A percentile compares a stretch with the other conserved stretches of the same genome.
phyloP scores from a whole-genome alignment of 2,797 vertebrate species.

The Bradypodion ventrale region DNA sequence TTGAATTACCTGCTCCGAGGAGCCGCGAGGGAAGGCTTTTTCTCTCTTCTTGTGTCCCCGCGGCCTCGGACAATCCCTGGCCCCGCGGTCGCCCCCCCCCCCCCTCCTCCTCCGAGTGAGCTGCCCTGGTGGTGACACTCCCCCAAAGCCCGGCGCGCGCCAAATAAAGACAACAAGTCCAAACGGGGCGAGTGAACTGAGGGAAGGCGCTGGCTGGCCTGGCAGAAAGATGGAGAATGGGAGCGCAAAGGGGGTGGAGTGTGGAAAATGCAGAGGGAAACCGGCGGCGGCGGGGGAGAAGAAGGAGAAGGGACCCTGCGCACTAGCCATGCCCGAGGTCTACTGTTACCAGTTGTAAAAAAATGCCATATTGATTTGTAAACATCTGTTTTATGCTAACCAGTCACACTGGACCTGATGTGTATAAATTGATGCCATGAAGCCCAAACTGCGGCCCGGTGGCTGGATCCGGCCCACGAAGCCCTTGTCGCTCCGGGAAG shows the following conservation, averaged over 20 bases:
- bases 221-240: constrained; percentile 59
- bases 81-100: constrained; percentile 48
- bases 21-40: constrained; percentile 1
- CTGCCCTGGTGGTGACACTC: constrained; percentile 69
- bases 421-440: too few relatives aligned
- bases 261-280: constrained; percentile 56
- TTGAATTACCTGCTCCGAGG: constrained; percentile 64
- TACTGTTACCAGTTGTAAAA: too few relatives aligned
- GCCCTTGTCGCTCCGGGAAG: too few relatives aligned
- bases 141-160: constrained; percentile 76
- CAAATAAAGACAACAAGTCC: constrained; percentile 86
- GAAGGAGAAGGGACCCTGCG: not conserved
- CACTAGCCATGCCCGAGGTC: too few relatives aligned
- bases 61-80: constrained; percentile 54
- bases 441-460: too few relatives aligned
- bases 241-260: constrained; percentile 64
- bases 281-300: not conserved
- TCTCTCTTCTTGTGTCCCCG: constrained; percentile 28
- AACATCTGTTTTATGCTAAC: too few relatives aligned
- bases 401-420: too few relatives aligned
- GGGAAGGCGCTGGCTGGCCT: constrained; percentile 52
- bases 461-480: too few relatives aligned
- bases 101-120: constrained; percentile 17
- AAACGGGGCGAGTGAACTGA: constrained; percentile 66
- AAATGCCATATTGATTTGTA: too few relatives aligned